Base-by-base conservation (phyloP, 2,113 vertebrate species). In the Psilopsiagon aymara region DNA sequence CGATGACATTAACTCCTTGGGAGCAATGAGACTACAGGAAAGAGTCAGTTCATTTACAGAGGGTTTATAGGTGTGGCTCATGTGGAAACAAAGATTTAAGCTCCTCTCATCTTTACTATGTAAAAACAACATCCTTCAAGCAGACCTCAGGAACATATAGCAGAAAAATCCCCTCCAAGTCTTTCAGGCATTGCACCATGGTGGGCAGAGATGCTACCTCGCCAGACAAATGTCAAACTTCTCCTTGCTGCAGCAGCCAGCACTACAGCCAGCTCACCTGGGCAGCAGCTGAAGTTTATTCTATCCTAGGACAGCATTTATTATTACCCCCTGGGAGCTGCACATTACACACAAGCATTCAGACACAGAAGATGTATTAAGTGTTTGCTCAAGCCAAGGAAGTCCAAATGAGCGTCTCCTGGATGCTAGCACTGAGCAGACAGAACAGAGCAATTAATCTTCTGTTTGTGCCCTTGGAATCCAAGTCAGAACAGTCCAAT, bases 311-410 rank as follows among this genome's bases (percentile, higher is more conserved):
- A 84, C 74, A 78, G 17, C 43, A 94, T 84, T 82, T 71, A 77
- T 86, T 88, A 51, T 39, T 59, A 29, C 11, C 28, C 76, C 79
- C 68, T 55, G 77, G 80, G 83, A 92, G 35, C 55, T 43, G 37
- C 86, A 91, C 7, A 33, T 49, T 91, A 88, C 33, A 71, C 9
- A 1, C 29, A 78, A 86, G 73, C 73, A 88, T 43, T 86, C 86
- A 91, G 80, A 74, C 60, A 74, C 31, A 64, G 59, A 95, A 91
- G 83, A 95, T 49, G 37, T 73, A 96, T 92, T 76, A 90, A 88
- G 92, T 92, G 92, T 77, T 90, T 88, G 24, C 51, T 84, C 63
- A 88, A 93, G 64, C 7, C 69, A 83, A 75, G 73, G 64, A 94
- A 95, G 69, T 47, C 46, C 83, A 83, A 90, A 70, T 33, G 73